These are phyloP conservation scores for Acanthis flammea DNA, from an alignment of 2,797 vertebrate species.

Conservation along the genomic window DNA sequence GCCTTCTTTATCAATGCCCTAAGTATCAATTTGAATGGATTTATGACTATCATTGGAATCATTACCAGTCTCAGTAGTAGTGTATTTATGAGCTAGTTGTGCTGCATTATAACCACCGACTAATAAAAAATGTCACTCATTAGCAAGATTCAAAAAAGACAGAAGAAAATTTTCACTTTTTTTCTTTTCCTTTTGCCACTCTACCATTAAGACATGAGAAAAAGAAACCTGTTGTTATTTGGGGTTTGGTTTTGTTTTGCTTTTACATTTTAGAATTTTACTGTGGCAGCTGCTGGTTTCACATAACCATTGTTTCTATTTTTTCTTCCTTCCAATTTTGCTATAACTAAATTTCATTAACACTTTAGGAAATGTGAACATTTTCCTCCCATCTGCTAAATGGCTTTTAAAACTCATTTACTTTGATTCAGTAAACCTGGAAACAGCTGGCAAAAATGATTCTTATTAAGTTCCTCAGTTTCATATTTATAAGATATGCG, in stretches of 20 bases:
- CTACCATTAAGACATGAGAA: neutral
- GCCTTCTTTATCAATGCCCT: neutral
- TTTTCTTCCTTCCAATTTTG: constrained; percentile 51
- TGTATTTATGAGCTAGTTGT: neutral
- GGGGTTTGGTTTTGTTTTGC: too few relatives aligned
- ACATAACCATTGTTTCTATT: constrained; percentile 51
- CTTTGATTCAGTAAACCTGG: constrained; percentile 70
- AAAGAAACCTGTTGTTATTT: neutral
- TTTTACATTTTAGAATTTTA: neutral
- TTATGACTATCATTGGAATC: neutral
- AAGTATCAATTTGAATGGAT: constrained; percentile 9
- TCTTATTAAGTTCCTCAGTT: constrained; percentile 65
- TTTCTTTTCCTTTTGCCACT: neutral
- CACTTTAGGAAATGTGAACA: constrained; percentile 67
- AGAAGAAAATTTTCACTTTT: neutral
- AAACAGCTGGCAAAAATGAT: constrained; percentile 75
- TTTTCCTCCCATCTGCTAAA: constrained; percentile 71
- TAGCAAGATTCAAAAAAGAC: neutral
- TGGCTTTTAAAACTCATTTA: constrained; percentile 68
- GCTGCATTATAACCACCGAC: neutral
- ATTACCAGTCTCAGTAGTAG: neutral
- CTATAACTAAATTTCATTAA: constrained; percentile 70
- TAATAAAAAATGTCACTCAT: neutral
- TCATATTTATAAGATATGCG: constrained; percentile 62
- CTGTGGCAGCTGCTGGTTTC: constrained; percentile 54